phyloP scores from a whole-genome alignment of 2,797 vertebrate genomes.

The Galaxias olidus region DNA sequence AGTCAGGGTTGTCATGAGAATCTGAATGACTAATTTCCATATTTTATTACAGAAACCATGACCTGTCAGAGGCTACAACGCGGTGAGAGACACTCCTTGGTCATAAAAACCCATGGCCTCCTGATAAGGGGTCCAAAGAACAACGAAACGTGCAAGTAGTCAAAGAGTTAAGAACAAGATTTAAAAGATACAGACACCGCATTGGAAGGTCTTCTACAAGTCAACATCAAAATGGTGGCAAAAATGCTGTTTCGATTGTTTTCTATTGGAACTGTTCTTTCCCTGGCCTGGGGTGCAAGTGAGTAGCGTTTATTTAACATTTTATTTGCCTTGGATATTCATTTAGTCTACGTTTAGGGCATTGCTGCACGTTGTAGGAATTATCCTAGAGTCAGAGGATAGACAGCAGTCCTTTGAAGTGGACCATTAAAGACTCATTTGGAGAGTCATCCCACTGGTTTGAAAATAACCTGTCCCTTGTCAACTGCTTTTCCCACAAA shows the following conservation, averaged over 20 bases:
- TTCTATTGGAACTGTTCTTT: constrained; percentile 22
- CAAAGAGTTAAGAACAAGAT: background rate
- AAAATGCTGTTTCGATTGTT: constrained; percentile 10
- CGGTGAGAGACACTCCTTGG: constrained; percentile 36
- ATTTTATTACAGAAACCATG: constrained; percentile 52
- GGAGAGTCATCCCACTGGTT: background rate
- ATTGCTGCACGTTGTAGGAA: background rate
- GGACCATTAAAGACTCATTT: background rate
- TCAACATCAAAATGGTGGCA: constrained; percentile 22
- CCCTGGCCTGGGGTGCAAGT: constrained; percentile 14
- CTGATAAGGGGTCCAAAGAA: constrained; percentile 53
- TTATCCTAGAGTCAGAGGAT: background rate
- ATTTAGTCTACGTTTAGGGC: background rate
- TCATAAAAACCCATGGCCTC: constrained; percentile 42
- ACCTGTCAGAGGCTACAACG: background rate
- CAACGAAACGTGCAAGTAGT: background rate
- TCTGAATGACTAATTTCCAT: constrained; percentile 2
- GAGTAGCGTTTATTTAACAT: constrained; percentile 15
- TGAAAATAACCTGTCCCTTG: no score
- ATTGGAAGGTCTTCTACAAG: background rate
- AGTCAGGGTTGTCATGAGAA: no score
- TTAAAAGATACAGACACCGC: background rate
- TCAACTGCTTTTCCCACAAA: no score
- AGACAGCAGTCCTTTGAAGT: no score
- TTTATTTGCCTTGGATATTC: background rate